phyloP scores from a whole-genome alignment of 2,797 vertebrate species.

The Chelmon rostratus region DNA sequence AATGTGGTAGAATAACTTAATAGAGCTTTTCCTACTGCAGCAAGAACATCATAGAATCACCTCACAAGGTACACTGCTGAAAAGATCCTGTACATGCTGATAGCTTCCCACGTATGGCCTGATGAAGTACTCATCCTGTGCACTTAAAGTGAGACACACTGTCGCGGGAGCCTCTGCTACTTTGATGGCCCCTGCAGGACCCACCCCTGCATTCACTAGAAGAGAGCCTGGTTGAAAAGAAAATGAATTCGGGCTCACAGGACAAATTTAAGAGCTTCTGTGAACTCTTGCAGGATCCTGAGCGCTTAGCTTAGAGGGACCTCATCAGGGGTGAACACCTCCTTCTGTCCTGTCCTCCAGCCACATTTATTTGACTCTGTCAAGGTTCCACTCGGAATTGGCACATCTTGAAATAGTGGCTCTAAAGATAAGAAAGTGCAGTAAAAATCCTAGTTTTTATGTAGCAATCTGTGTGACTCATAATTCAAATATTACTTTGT shows the following conservation, averaged over 20 bases:
- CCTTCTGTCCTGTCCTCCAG: not conserved
- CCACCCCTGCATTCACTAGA: not conserved
- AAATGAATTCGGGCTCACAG: not conserved
- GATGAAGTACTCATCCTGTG: not conserved
- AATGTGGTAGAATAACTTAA: not conserved
- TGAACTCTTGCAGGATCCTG: not conserved
- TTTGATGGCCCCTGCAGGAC: not conserved
- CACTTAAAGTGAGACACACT: too few relatives aligned
- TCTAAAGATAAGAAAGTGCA: not conserved
- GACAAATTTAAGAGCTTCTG: not conserved
- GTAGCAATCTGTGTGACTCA: not conserved
- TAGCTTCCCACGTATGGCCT: not conserved
- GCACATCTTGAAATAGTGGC: not conserved
- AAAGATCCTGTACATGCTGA: not conserved
- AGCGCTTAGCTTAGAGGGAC: not conserved
- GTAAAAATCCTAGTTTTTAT: not conserved
- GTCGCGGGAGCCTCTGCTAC: not conserved
- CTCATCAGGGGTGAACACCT: constrained; percentile 3
- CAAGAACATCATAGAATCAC: not conserved
- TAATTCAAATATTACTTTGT: not conserved
- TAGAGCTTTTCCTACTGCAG: not conserved
- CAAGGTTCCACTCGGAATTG: not conserved
- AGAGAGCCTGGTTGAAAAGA: not conserved
- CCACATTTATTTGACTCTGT: not conserved
- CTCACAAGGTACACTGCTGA: not conserved